Evolutionary conservation across 2,797 vertebrate species (phyloP).

Genomic region (Erpetoichthys calabaricus): DNA sequence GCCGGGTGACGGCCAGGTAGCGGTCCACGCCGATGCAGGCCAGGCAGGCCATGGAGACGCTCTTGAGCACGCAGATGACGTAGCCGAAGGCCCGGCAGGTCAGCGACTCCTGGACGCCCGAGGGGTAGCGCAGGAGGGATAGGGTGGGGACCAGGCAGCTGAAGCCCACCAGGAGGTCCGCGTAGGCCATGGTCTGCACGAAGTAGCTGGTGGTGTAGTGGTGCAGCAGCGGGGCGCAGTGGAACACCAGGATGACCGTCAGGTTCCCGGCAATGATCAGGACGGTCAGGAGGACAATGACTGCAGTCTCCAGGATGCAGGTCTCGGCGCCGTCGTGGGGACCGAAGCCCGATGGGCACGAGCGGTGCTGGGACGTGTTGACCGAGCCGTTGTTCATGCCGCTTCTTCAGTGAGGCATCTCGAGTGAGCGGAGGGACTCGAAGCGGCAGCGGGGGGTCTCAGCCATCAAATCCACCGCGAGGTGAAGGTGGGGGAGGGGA

Average conservation of each 20-base stretch:
- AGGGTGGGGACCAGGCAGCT: conserved; percentile 92
- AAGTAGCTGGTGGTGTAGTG: conserved; percentile 98
- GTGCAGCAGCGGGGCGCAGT: conserved; percentile 88
- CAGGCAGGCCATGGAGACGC: conserved; percentile 94
- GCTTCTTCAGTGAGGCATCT: conserved; percentile 20
- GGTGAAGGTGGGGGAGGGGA: too few relatives aligned
- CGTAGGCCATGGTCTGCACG: conserved; percentile 98
- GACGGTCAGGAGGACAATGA: conserved; percentile 84
- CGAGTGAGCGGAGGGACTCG: too few relatives aligned
- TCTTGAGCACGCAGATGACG: conserved; percentile 93
- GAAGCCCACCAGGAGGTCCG: conserved; percentile 88
- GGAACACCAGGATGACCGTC: conserved; percentile 94
- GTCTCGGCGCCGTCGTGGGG: conserved; percentile 69
- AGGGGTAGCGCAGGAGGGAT: conserved; percentile 85
- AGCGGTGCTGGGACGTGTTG: conserved; percentile 64
- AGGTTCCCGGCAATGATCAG: conserved; percentile 91
- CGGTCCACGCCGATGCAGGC: conserved; percentile 95
- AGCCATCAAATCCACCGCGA: too few relatives aligned
- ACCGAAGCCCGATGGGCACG: conserved; percentile 87
- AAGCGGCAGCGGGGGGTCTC: too few relatives aligned
- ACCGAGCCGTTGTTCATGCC: conserved; percentile 50
- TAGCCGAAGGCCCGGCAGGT: conserved; percentile 95
- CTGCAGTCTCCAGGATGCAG: conserved; percentile 81
- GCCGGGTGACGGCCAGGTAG: conserved; percentile 92
- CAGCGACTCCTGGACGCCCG: conserved; percentile 80